Evolutionary conservation across 2,888 invertebrate genomes (phyloP).

Genomic region (Mesopsocus fuscifrons): DNA sequence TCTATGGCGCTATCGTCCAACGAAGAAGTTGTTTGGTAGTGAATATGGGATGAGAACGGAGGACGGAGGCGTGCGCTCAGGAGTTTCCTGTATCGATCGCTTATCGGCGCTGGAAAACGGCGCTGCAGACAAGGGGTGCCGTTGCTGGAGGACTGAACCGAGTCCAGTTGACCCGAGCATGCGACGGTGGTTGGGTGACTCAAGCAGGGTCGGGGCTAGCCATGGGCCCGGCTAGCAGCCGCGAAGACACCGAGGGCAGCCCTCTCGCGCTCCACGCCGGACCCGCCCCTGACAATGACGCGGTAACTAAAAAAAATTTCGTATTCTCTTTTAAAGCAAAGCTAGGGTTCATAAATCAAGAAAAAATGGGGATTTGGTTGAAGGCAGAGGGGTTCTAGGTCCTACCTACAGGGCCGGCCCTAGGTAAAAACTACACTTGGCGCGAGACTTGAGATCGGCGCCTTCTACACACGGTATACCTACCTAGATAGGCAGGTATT

Average conservation of each 20-base stretch:
- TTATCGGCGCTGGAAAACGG: too few relatives aligned
- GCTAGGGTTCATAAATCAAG: not conserved
- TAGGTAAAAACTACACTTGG: too few relatives aligned
- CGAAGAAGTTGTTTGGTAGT: too few relatives aligned
- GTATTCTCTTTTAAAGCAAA: not conserved
- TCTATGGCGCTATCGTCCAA: too few relatives aligned
- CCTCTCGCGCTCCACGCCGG: conserved; percentile 6
- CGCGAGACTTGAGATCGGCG: too few relatives aligned
- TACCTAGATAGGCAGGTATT: too few relatives aligned
- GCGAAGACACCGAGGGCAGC: conserved; percentile 14
- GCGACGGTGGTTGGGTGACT: not conserved
- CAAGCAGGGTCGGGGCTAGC: not conserved
- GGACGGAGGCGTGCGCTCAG: not conserved
- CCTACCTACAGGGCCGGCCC: too few relatives aligned
- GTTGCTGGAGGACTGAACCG: not conserved
- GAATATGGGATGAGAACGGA: not conserved
- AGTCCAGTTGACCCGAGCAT: conserved; percentile 10
- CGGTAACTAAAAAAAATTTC: conserved; percentile 7
- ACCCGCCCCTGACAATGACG: conserved; percentile 9
- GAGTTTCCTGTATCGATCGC: not conserved
- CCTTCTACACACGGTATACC: not conserved
- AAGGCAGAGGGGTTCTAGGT: too few relatives aligned
- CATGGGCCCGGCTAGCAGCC: conserved; percentile 17
- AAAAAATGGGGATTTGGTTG: too few relatives aligned
- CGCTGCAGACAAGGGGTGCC: too few relatives aligned